Conservation (phyloP, 2,113 vertebrate genomes). For the Ameiurus melas region DNA sequence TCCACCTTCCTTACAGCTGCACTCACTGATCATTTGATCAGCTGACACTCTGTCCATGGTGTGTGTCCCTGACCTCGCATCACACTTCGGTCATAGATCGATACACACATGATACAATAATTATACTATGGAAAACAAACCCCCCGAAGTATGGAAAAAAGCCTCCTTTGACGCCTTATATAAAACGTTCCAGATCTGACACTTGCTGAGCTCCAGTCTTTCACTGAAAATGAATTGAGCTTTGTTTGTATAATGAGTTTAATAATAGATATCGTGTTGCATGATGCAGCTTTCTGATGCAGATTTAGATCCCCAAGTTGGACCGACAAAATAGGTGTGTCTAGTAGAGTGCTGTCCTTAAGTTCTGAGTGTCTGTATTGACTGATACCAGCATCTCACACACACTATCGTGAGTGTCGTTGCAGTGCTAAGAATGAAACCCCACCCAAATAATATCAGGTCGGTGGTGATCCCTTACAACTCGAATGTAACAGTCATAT, state of each 20-base stretch:
- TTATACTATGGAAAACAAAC: neutral
- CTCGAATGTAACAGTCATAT: no score
- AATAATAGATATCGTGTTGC: neutral
- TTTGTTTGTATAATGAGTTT: neutral
- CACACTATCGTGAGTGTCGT: neutral
- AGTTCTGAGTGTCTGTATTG: neutral
- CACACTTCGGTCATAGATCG: neutral
- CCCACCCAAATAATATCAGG: neutral
- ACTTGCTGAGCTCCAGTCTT: neutral
- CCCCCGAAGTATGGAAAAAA: neutral
- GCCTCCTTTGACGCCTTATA: neutral
- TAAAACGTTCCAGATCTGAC: neutral
- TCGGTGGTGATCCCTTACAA: neutral
- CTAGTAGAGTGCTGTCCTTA: neutral
- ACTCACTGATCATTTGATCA: neutral
- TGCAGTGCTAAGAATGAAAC: neutral
- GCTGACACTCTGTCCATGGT: neutral
- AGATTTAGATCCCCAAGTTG: neutral
- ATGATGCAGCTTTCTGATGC: neutral
- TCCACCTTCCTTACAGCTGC: neutral
- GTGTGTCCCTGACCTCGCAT: neutral
- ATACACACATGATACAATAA: neutral
- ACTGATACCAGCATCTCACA: neutral
- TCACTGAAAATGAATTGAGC: neutral
- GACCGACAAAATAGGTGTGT: neutral